Base-by-base conservation (phyloP, 2,113 vertebrate genomes). In the Nesoenas mayeri region DNA sequence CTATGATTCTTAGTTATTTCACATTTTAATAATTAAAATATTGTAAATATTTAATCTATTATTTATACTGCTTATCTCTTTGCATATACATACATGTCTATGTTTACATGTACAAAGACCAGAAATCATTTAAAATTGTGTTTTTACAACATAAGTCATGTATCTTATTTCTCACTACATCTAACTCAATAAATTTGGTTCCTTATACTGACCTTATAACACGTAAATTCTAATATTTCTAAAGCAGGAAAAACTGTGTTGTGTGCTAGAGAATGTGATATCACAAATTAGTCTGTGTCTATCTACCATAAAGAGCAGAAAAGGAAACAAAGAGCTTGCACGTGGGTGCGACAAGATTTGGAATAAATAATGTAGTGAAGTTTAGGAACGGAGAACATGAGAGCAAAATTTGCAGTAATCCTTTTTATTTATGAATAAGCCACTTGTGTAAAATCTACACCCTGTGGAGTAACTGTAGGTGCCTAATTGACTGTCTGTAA, bases 401-500 rank as follows among this genome's bases (percentile, higher is more conserved):
- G 32, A 94, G 11, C 5, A 93, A 92, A 96, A 91, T 77, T 54
- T 77, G 36, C 28, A 84, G 64, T 80, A 88, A 91, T 94, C 83
- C 78, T 96, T 93, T 97, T 97, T 96, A 95, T 96, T 97, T 97
- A 95, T 97, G 84, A 97, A 93, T 83, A 88, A 95, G 36, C 25
- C 91, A 87, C 84, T 97, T 62, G 83, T 97, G 72, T 93, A 91
- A 97, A 96, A 97, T 96, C 89, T 94, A 25, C 79, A 96, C 93
- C 95, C 96, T 95, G 91, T 94, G 87, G 96, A 97, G 96, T 93
- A 93, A 85, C 97, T 81, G 89, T 97, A 91, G 95, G 97, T 98
- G 96, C 78, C 95, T 98, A 98, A 98, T 98, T 98, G 95, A 84
- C 87, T 96, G 96, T 72, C 93, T 79, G 31, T 93, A 97, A 97